Conservation (phyloP, 1,140 invertebrate genomes). For the Apis florea region DNA sequence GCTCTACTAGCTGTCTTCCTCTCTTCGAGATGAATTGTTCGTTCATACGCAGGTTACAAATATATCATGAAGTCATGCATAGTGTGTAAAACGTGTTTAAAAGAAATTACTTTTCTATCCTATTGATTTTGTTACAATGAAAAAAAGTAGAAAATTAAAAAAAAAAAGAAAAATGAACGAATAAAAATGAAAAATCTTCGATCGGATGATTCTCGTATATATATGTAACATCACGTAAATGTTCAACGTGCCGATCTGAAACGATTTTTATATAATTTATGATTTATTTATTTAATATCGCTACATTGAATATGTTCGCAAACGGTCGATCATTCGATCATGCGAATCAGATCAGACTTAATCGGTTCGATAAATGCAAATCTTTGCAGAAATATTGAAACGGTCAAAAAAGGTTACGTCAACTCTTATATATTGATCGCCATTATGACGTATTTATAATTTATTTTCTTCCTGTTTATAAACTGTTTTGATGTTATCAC, state of each 20-base stretch:
- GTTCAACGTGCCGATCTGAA: not conserved
- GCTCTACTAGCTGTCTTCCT: slow-evolving; percentile 22
- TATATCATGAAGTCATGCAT: slow-evolving; percentile 16
- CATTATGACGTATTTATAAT: not conserved
- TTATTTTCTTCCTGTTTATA: slow-evolving; percentile 18
- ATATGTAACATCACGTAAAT: not conserved
- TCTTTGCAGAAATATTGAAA: not conserved
- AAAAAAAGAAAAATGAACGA: not conserved
- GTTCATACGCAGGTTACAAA: slow-evolving; percentile 32
- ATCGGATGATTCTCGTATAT: not conserved
- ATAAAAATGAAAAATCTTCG: not conserved
- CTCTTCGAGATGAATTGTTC: slow-evolving; percentile 54
- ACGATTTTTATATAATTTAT: not conserved
- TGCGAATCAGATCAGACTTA: slow-evolving; percentile 21
- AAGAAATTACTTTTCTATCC: not conserved
- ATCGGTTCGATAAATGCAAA: slow-evolving; percentile 21
- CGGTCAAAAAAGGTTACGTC: slow-evolving; percentile 32
- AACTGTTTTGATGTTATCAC: not conserved
- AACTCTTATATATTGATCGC: slow-evolving; percentile 22
- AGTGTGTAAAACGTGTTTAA: slow-evolving; percentile 12
- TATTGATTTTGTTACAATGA: not conserved
- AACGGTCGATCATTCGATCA: not conserved
- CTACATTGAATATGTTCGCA: not conserved
- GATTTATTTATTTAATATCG: not conserved
- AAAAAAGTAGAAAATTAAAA: too few species aligned